Conservation (phyloP, 2,888 invertebrate genomes). For the Gibbula magus region DNA sequence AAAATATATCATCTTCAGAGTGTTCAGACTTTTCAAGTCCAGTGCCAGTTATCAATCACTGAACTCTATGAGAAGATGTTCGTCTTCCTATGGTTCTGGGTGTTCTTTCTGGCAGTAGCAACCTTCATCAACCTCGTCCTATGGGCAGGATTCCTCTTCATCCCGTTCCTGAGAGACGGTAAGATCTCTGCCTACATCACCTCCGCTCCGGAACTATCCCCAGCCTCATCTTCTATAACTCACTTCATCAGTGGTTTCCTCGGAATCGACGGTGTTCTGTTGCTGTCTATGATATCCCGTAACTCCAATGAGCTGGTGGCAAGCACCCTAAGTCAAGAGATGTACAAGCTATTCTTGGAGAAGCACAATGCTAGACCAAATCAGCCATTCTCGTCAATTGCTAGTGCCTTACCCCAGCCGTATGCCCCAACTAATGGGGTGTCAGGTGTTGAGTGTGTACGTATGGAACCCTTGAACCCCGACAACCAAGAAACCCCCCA, state of each 20-base stretch:
- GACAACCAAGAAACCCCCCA: too few relatives aligned
- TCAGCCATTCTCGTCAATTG: background rate
- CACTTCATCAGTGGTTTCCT: constrained; percentile 4
- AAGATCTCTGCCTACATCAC: background rate
- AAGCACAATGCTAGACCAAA: background rate
- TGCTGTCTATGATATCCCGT: background rate
- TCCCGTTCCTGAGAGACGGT: background rate
- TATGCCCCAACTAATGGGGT: too few relatives aligned
- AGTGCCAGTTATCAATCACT: background rate
- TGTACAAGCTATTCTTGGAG: background rate
- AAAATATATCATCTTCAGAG: background rate
- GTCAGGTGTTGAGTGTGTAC: too few relatives aligned
- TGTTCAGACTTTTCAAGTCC: background rate
- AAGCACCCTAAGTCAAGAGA: background rate
- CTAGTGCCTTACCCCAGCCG: too few relatives aligned
- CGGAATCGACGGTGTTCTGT: background rate
- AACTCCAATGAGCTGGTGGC: constrained; percentile 15
- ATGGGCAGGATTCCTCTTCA: background rate
- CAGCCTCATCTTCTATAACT: background rate
- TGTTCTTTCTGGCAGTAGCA: background rate
- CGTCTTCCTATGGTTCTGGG: constrained; percentile 16
- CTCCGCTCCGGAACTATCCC: background rate
- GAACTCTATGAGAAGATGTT: constrained; percentile 10
- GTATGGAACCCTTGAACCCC: too few relatives aligned
- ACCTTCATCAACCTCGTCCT: background rate